Evolutionary conservation across 64 coral and sea anemone species (phyloP).

Genomic region (Platygyra sinensis): DNA sequence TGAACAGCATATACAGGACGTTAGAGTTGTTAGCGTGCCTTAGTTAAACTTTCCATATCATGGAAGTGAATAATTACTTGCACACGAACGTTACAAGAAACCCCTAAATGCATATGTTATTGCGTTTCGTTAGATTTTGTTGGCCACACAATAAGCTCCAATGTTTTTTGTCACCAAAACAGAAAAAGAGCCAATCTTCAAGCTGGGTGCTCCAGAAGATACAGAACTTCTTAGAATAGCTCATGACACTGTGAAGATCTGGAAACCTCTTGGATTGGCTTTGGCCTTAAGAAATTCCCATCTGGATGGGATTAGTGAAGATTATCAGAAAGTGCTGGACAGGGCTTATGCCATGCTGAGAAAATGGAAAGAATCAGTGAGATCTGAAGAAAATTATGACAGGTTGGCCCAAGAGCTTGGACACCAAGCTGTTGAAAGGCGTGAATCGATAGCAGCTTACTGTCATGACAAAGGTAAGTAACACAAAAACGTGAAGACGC

Average conservation of each 20-base stretch:
- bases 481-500: not conserved
- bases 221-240: conserved; percentile 15
- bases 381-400: conserved; percentile 29
- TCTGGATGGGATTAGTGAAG: conserved; percentile 48
- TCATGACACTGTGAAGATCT: conserved; percentile 13
- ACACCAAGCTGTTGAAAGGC: conserved; percentile 8
- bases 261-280: conserved; percentile 37
- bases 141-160: not conserved
- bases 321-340: conserved; percentile 2
- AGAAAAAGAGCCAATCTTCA: not conserved
- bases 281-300: not conserved
- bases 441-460: conserved; percentile 18
- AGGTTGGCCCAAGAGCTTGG: conserved; percentile 30
- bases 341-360: conserved; percentile 43
- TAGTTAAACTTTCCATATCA: too few species aligned
- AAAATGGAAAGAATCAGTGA: conserved; percentile 37
- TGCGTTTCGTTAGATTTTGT: too few species aligned
- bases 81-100: too few species aligned
- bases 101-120: too few species aligned
- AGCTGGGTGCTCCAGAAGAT: not conserved
- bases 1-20: too few species aligned
- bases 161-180: not conserved
- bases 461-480: conserved; percentile 21
- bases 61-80: too few species aligned
- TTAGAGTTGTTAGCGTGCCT: too few species aligned